These are phyloP conservation scores for Electrophaes corylata DNA, from an alignment of 2,888 invertebrate species.

Conservation along the genomic window DNA sequence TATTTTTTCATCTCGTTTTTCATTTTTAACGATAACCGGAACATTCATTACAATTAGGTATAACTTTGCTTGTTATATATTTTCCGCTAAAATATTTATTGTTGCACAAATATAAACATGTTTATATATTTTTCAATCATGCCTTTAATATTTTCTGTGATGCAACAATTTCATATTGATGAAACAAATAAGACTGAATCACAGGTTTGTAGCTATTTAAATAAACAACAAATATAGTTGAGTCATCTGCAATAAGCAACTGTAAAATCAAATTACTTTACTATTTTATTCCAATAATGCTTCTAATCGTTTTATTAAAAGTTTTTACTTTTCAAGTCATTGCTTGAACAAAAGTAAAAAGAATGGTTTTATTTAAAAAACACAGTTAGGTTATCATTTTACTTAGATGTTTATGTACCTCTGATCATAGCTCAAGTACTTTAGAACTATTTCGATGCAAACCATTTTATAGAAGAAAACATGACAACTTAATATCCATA, in stretches of 20 bases:
- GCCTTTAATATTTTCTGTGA: neutral
- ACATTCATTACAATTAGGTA: neutral
- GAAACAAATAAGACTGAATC: neutral
- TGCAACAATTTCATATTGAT: neutral
- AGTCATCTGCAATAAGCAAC: no score
- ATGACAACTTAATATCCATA: constrained; percentile 2
- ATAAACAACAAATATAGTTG: neutral
- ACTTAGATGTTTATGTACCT: no score
- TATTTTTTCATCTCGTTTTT: neutral
- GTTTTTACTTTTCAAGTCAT: no score
- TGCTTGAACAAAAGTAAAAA: no score
- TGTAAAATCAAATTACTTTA: no score
- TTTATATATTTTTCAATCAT: neutral
- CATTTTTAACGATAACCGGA: neutral
- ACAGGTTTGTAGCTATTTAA: neutral
- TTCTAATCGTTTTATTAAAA: no score
- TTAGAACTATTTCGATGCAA: neutral
- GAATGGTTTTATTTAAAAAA: no score
- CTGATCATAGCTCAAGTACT: no score
- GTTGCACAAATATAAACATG: neutral
- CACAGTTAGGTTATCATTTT: no score
- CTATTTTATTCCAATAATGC: no score
- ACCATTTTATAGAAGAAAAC: neutral
- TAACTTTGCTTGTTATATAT: neutral
- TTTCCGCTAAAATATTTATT: neutral